These are phyloP conservation scores for Ceratoteleas bidentatus DNA, from an alignment of 1,140 invertebrate genomes.

Conservation along the genomic window DNA sequence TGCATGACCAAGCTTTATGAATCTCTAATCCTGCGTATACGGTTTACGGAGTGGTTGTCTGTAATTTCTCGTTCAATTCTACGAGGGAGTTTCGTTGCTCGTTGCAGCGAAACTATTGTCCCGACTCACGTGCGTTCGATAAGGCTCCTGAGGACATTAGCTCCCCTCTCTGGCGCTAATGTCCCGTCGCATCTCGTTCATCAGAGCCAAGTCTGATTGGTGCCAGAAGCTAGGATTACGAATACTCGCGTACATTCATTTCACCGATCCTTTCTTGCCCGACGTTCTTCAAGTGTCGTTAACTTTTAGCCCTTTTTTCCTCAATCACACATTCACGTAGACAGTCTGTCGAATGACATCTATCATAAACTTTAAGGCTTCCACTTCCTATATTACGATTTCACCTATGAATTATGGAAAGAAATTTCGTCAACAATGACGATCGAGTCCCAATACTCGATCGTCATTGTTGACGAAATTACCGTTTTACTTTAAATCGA, in stretches of 20 bases:
- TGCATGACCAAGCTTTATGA: slow-evolving; percentile 67
- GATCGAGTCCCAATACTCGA: too few relatives aligned
- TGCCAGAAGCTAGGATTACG: slow-evolving; percentile 67
- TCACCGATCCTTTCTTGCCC: slow-evolving; percentile 22
- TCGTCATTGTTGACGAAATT: too few relatives aligned
- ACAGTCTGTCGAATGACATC: slow-evolving; percentile 41
- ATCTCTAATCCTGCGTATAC: slow-evolving; percentile 69
- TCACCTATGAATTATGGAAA: slow-evolving; percentile 16
- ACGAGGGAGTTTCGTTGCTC: slow-evolving; percentile 9
- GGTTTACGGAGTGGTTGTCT: slow-evolving; percentile 70
- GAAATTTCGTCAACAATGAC: slow-evolving; percentile 4
- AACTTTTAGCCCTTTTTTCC: slow-evolving; percentile 35
- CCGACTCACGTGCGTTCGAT: background rate
- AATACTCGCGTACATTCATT: slow-evolving; percentile 33
- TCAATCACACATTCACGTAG: slow-evolving; percentile 14
- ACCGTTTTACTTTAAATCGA: too few relatives aligned
- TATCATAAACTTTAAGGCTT: slow-evolving; percentile 44
- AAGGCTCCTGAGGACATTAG: slow-evolving; percentile 36
- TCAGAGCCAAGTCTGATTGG: slow-evolving; percentile 62
- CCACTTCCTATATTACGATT: slow-evolving; percentile 16
- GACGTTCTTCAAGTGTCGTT: slow-evolving; percentile 30
- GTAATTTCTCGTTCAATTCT: slow-evolving; percentile 59
- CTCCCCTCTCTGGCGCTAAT: slow-evolving; percentile 24
- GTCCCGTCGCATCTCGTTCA: slow-evolving; percentile 39
- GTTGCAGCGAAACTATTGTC: slow-evolving; percentile 30